Evolutionary conservation across 2,888 invertebrate species (phyloP).

Genomic region (Disparrhopalites patrizii): DNA sequence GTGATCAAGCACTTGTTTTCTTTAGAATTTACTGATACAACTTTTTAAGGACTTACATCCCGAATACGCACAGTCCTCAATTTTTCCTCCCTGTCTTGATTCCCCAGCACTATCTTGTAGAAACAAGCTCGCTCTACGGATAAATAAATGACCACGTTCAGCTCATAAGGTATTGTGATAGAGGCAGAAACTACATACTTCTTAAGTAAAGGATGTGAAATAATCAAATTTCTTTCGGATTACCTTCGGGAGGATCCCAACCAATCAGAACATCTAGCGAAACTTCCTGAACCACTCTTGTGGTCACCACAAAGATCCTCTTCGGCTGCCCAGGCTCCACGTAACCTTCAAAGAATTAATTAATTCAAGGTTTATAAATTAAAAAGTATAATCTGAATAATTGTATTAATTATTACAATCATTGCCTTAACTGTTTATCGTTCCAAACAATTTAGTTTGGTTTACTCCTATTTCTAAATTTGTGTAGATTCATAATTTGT

Average conservation of each 20-base stretch:
- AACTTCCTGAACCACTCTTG: constrained; percentile 23
- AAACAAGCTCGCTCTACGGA: constrained; percentile 43
- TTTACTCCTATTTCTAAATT: no score
- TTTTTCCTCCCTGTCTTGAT: constrained; percentile 27
- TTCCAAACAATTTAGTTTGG: no score
- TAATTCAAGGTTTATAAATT: background rate
- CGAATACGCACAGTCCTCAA: constrained; percentile 20
- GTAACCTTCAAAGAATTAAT: constrained; percentile 33
- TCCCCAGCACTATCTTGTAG: constrained; percentile 41
- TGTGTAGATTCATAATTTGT: no score
- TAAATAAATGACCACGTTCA: background rate
- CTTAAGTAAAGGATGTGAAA: background rate
- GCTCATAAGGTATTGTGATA: background rate
- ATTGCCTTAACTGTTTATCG: no score
- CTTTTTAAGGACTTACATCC: constrained; percentile 27
- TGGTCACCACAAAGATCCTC: constrained; percentile 32
- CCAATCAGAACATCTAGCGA: constrained; percentile 41
- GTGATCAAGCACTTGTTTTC: no score
- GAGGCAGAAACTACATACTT: no score
- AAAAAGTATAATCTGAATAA: background rate
- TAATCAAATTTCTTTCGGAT: background rate
- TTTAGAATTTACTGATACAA: no score
- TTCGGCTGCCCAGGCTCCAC: constrained; percentile 39
- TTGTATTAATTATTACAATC: no score
- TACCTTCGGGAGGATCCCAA: constrained; percentile 48